phyloP scores from a whole-genome alignment of 2,113 vertebrate species.

The Vulpes ferrilata region DNA sequence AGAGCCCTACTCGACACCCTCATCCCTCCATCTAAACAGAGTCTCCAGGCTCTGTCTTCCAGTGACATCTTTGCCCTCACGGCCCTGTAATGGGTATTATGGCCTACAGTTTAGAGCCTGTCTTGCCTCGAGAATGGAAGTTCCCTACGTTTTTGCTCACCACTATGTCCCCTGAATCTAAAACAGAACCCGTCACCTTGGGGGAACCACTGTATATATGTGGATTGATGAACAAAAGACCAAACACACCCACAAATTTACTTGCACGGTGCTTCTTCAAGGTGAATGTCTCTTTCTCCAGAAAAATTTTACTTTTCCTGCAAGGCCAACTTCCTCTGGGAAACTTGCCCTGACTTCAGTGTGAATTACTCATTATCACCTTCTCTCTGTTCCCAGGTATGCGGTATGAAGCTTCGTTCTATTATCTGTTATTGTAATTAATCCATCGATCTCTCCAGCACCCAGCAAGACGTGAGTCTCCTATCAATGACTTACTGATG shows the following conservation, averaged over 20 bases:
- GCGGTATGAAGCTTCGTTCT: neutral
- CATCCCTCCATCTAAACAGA: no score
- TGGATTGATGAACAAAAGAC: neutral
- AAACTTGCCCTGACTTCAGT: neutral
- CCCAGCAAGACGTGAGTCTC: neutral
- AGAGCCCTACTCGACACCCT: neutral
- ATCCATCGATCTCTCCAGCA: neutral
- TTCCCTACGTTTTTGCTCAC: neutral
- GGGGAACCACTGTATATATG: neutral
- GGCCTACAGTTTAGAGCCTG: fast-evolving
- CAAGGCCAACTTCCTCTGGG: neutral
- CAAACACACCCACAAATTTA: neutral
- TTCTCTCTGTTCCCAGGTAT: neutral
- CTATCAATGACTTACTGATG: neutral
- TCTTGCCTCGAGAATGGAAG: neutral
- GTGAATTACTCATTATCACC: neutral
- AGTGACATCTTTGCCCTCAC: neutral
- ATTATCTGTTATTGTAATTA: neutral
- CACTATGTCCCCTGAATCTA: neutral
- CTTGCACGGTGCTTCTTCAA: neutral
- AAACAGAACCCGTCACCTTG: neutral
- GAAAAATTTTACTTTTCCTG: neutral
- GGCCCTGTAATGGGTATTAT: fast-evolving
- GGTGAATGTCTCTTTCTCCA: neutral
- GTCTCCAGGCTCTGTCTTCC: no score